Conservation (phyloP, 2,797 vertebrate species). For the Peromyscus attwateri region DNA sequence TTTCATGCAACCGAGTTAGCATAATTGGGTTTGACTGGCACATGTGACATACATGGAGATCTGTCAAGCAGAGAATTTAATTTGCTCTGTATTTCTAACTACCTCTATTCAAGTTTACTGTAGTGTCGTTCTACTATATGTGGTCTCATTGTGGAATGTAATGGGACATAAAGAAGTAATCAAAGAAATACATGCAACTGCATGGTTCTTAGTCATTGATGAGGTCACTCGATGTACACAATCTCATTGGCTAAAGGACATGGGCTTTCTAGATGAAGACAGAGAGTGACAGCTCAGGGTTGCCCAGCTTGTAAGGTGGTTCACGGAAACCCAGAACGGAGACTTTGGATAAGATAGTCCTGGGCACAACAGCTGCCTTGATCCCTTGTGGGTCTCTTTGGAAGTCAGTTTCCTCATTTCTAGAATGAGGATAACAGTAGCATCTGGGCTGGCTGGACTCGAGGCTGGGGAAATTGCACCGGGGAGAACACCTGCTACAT, state of each 20-base stretch:
- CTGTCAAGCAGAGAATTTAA: not conserved
- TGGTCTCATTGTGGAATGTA: not conserved
- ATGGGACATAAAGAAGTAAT: constrained; percentile 7
- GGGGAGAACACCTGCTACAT: not conserved
- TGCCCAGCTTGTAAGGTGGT: not conserved
- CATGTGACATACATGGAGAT: not conserved
- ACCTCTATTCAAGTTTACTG: not conserved
- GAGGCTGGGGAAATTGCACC: not conserved
- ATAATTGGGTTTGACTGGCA: not conserved
- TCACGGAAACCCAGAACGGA: constrained; percentile 4
- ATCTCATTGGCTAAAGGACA: not conserved
- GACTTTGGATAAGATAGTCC: constrained; percentile 4
- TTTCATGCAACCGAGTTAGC: not conserved
- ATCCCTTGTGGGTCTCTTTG: constrained; percentile 27
- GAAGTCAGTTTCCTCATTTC: constrained; percentile 56
- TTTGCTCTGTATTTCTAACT: not conserved
- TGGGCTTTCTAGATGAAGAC: constrained; percentile 19
- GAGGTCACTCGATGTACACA: not conserved
- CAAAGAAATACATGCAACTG: not conserved
- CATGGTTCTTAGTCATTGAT: not conserved
- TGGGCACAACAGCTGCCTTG: not conserved
- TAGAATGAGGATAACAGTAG: constrained; percentile 26
- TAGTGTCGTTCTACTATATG: not conserved
- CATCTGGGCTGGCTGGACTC: not conserved
- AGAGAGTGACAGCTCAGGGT: not conserved